Conservation (phyloP, 2,113 vertebrate species). For the Seriola quinqueradiata region DNA sequence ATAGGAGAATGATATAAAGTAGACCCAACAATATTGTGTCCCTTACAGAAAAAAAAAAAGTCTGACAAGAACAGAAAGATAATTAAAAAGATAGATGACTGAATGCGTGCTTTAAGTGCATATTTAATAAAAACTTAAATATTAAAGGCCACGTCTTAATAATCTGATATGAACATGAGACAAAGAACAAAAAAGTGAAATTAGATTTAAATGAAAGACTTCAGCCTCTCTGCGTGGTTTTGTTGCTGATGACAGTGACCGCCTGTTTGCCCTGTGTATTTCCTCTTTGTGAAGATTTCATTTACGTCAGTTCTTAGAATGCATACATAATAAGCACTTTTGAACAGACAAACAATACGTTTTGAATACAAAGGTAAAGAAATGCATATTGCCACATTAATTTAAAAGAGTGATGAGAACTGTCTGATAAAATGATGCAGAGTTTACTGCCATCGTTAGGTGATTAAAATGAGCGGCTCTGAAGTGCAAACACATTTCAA, state of each 20-base stretch:
- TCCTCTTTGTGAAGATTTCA: background rate
- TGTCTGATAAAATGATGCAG: background rate
- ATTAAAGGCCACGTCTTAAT: background rate
- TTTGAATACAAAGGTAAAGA: background rate
- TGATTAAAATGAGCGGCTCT: background rate
- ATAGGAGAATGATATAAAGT: background rate
- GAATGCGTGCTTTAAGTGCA: background rate
- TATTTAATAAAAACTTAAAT: background rate
- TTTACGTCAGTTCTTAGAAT: background rate
- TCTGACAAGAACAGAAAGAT: background rate
- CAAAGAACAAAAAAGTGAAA: too few species aligned
- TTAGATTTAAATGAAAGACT: too few species aligned
- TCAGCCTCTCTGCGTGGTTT: too few species aligned
- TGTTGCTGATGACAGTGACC: background rate
- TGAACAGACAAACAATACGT: background rate
- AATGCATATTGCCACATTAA: background rate
- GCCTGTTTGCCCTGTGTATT: background rate
- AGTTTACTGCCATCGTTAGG: background rate
- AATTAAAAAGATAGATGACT: conserved; percentile 3
- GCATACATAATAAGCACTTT: background rate
- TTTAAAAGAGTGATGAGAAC: background rate
- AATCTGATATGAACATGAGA: background rate
- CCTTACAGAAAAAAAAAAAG: background rate
- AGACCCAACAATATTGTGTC: background rate
- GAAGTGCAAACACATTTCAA: conserved; percentile 10